Conservation (phyloP, 1,140 invertebrate genomes). For the Tribolium madens region DNA sequence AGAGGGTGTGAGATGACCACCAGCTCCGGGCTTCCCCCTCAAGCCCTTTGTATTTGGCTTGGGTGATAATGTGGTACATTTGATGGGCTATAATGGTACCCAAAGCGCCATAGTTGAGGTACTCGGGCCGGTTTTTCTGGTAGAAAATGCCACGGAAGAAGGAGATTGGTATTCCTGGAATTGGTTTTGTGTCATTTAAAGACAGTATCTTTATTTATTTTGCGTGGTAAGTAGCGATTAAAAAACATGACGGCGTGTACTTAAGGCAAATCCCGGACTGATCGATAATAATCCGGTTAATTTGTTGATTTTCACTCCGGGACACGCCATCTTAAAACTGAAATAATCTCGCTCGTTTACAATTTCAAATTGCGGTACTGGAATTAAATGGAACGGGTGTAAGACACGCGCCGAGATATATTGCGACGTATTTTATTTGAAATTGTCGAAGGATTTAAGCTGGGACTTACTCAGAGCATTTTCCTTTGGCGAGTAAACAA, state of each 20-base stretch:
- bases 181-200: slow-evolving; percentile 4
- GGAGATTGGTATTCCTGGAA: slow-evolving; percentile 87
- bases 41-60: slow-evolving; percentile 43
- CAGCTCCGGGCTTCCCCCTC: slow-evolving; percentile 51
- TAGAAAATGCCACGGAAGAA: slow-evolving; percentile 93
- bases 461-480: slow-evolving; percentile 56
- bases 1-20: slow-evolving; percentile 53
- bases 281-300: slow-evolving; percentile 30
- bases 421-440: slow-evolving; percentile 18
- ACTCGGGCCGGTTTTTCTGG: slow-evolving; percentile 83
- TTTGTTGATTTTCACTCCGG: slow-evolving; percentile 12
- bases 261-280: slow-evolving; percentile 1
- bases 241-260: slow-evolving; percentile 19
- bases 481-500: slow-evolving; percentile 52
- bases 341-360: slow-evolving; percentile 20
- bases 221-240: slow-evolving; percentile 12
- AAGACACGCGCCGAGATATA: slow-evolving; percentile 15
- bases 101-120: slow-evolving; percentile 93
- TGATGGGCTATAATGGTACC: slow-evolving; percentile 95
- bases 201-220: slow-evolving; percentile 30
- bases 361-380: slow-evolving; percentile 28
- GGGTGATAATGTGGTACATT: slow-evolving; percentile 80
- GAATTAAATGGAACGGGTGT: slow-evolving; percentile 8
- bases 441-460: slow-evolving; percentile 13
- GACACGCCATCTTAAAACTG: slow-evolving; percentile 25